Evolutionary conservation across 2,888 invertebrate species (phyloP), one percentile per base, ranked within the genome.

Genomic region (Toxonevra muliebris): DNA sequence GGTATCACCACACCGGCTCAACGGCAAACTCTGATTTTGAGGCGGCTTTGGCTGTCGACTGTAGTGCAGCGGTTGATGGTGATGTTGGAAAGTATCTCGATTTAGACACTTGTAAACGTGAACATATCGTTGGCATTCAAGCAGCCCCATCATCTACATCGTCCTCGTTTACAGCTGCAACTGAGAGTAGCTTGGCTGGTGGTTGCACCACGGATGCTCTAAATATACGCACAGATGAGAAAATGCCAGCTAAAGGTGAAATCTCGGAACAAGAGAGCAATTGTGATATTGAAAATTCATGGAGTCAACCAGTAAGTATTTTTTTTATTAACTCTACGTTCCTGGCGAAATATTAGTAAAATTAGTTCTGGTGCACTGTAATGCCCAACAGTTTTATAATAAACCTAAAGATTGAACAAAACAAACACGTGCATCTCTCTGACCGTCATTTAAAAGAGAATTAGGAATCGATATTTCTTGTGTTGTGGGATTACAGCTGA

Each of bases 171-270:
- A 79, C 78, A 9, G 84, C 85, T 3, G 86, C 86, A 67, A 80
- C 84, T 2, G 84, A 84, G 57, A 81, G 84, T 60, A 83, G 84
- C 41, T 73, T 83, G 68, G 82, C 83, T 1, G 80, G 80, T 3
- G 80, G 80, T 4, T 75, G 75, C 58, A 76, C 78, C 12, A 69
- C 75, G 4, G 77, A 73, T 30, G 88, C 88, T 75, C 85, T 93
- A 58, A 92, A 93, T 80, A 94, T 95, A 77, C 89, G 93, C 75
- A 91, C 94, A 0, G 94, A 95, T 79, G 95, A 95, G 83, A 90
- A 91, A 73, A 94, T 95, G 93, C 94, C 95, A 48, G 91, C 94
- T 0, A 89, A 93, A 71, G 94, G 94, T 1, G 95, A 95, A 85
- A 88, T 95, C 53, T 94, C 93, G 13, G 94, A 93, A 15, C 94